These are phyloP conservation scores for Cynaeus angustus DNA, from an alignment of 2,888 invertebrate species.

Conservation along the genomic window DNA sequence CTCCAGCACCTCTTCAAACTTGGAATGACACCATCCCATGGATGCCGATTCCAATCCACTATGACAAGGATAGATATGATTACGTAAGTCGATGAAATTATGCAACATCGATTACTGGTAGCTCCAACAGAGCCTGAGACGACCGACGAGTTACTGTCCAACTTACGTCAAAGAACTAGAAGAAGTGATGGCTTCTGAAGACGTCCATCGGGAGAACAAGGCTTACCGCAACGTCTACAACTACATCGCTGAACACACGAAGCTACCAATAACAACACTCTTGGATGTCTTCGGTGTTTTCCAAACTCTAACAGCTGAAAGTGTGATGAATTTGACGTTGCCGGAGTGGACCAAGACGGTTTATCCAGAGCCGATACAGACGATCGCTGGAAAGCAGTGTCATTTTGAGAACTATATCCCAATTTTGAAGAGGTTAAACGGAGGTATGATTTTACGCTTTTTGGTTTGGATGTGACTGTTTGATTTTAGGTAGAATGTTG, in stretches of 20 bases:
- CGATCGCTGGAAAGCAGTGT: constrained; percentile 68
- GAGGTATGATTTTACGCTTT: constrained; percentile 65
- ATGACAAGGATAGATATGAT: constrained; percentile 61
- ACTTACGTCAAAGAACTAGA: constrained; percentile 64
- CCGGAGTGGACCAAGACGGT: constrained; percentile 70
- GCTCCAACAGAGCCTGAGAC: constrained; percentile 61
- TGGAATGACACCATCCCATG: constrained; percentile 74
- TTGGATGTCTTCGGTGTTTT: constrained; percentile 63
- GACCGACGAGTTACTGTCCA: constrained; percentile 66
- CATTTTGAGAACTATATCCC: constrained; percentile 68
- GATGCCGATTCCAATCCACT: constrained; percentile 76
- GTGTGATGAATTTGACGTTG: constrained; percentile 66
- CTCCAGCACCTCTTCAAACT: constrained; percentile 72
- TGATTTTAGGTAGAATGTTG: constrained; percentile 63
- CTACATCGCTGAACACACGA: constrained; percentile 62
- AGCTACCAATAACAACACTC: constrained; percentile 59
- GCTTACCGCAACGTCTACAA: constrained; percentile 58
- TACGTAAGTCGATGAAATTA: constrained; percentile 59
- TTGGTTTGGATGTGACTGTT: too few relatives aligned
- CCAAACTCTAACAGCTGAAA: constrained; percentile 67
- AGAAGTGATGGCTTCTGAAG: constrained; percentile 59
- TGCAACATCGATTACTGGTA: background rate
- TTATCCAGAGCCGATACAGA: constrained; percentile 65
- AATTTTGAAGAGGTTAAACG: constrained; percentile 69
- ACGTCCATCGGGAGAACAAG: constrained; percentile 57